Evolutionary conservation across 2,113 vertebrate species (phyloP), one percentile per base, ranked within the genome.

Genomic region (Gobiocypris rarus): DNA sequence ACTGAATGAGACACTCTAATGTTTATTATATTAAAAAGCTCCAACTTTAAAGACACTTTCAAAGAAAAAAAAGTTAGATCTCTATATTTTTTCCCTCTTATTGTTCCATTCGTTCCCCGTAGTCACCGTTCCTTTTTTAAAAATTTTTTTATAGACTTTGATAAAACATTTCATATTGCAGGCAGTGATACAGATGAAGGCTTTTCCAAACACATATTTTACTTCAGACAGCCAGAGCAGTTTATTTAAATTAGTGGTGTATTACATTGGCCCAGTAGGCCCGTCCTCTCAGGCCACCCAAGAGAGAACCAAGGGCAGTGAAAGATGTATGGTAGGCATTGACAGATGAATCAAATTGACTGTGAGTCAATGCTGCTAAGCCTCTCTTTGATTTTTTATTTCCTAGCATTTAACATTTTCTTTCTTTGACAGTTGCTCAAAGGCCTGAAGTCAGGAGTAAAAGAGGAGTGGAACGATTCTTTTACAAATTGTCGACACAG

Each of bases 121-220:
- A 61, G n/a, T 83, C 38, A 58, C 31, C 34, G 22, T 59, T 31
- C 1, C 5, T 54, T 38, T 82, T 67, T 19, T n/a, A n/a, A n/a
- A n/a, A n/a, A n/a, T n/a, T 67, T 34, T 17, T 22, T 75, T 43
- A 45, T 65, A 43, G 9, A 19, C 65, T 86, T 80, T 65, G 58
- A 79, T 65, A 48, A 65, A 74, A 56, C 61, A 61, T 80, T 78
- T 79, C 31, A 45, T 58, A 45, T 67, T 58, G 43, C 80, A 79
- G 41, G 41, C 50, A 86, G 58, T 56, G 26, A 43, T 58, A 45
- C 69, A 81, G 43, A 85, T 45, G 54, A 22, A 70, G 50, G 54
- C 24, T 38, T 78, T 54, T 83, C 13, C 38, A 77, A 86, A 83
- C 69, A 56, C 81, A 48, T 76, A 83, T 73, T 83, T 79, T 79